Evolutionary conservation across 2,888 invertebrate genomes (phyloP), one percentile per base, ranked within the genome.

Genomic region (Scaptomyza flava): DNA sequence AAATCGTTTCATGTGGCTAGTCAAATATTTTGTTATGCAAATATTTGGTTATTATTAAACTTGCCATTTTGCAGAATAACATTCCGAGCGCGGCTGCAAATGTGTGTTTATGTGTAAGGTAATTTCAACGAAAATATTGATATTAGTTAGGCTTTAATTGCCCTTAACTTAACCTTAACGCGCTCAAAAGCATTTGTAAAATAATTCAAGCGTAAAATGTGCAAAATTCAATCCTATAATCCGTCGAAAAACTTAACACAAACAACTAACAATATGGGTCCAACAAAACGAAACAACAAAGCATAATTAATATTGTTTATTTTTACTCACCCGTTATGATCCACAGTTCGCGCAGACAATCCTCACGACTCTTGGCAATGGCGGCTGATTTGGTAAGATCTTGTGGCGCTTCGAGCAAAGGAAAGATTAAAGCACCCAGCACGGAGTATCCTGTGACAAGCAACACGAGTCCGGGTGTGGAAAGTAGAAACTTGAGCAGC

Each of bases 401-500:
- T 68, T 94, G 93, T n/a, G 94, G 95, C 12, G 95, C 94, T 91
- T 96, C 96, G 85, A 96, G 92, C 73, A 94, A 93, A 87, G 95
- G 95, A 91, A 96, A 96, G 74, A 96, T 93, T 77, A 95, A 92
- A 42, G 96, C 96, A 59, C 96, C 96, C 80, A 95, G 93, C 67
- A 96, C 93, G 71, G 96, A 95, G 91, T 96, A 96, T 56, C 94
- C 93, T 65, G 95, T 94, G 74, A 97, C 96, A 62, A 96, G 92
- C 30, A 94, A 93, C 89, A 95, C 95, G 68, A 96, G 92, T 11
- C 96, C 96, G 47, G 92, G 92, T 54, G 92, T 90, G n/a, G 92
- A 92, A 71, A 92, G 89, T 54, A 91, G 64, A 59, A 91, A 64
- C 79, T 91, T 91, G 23, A 91, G 74, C 64, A 89, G 56, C 43